Conservation (phyloP, 2,113 vertebrate genomes). For the Gorsachius goisagi region DNA sequence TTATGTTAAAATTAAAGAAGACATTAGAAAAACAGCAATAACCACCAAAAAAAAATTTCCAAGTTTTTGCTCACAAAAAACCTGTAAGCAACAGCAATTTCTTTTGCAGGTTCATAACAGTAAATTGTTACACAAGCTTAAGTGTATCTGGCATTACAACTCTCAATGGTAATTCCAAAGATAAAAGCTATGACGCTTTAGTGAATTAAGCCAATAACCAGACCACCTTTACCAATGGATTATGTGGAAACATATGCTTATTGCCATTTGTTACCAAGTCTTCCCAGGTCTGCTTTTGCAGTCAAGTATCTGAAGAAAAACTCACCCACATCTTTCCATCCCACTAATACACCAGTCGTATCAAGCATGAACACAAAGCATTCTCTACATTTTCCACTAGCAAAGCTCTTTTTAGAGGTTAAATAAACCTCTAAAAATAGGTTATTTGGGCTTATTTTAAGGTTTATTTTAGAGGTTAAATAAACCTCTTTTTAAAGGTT, state of each 20-base stretch:
- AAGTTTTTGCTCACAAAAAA: neutral
- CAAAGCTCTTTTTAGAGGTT: neutral
- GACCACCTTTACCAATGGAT: neutral
- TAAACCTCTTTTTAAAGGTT: neutral
- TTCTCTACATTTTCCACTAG: neutral
- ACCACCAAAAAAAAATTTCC: neutral
- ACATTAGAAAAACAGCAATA: neutral
- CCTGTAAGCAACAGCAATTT: neutral
- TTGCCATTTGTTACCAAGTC: neutral
- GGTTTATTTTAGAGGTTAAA: neutral
- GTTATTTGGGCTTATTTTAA: neutral
- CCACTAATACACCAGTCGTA: neutral
- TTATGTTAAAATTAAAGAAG: neutral
- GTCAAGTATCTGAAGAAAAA: neutral
- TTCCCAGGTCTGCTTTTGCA: neutral
- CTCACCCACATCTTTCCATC: neutral
- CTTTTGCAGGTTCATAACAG: neutral
- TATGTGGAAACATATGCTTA: neutral
- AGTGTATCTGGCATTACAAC: neutral
- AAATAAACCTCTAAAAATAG: neutral
- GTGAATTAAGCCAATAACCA: neutral
- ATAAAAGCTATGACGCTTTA: neutral
- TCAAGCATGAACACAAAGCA: neutral
- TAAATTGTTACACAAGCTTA: neutral
- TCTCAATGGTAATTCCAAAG: neutral